Evolutionary conservation across 2,888 invertebrate species (phyloP), one percentile per base, ranked within the genome.

Genomic region (Trissonchulus latispiculum): DNA sequence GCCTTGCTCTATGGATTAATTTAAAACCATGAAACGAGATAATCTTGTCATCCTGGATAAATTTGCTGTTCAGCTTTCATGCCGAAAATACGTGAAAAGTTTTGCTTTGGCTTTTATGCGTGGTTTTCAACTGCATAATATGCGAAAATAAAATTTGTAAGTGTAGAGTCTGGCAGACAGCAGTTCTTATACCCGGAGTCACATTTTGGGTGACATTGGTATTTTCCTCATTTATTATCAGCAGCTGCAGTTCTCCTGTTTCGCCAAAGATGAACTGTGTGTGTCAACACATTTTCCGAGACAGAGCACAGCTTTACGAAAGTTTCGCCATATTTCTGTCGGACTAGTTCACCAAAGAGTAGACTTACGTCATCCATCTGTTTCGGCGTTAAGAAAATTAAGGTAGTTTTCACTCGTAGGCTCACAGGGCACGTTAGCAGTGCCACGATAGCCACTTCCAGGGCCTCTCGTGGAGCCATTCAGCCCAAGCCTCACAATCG

Each of bases 21-120:
- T 83, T 77, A 82, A 83, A 84, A 74, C 84, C 83, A 18, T 80
- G 79, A 68, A 71, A 71, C 68, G 29, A 28, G 35, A 71, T 31
- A n/a, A 31, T 18, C 23, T 32, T 61, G 72, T 68, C 72, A 35
- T 71, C 72, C 2, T 3, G 31, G 69, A 23, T 71, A 68, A 71
- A 71, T 2, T 28, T n/a, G 71, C 2, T 28, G 3, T 31, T 33
- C 23, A 35, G 23, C 2, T 36, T 3, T n/a, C 37, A 36, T 37
- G 2, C 1, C 29, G 15, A 8, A 64, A 48, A 8, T 15, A 23
- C 48, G 48, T 15, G 23, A 3, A 48, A 15, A 15, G 48, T 48
- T 48, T 48, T 48, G 48, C 48, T 23, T 23, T 48, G 48, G 48
- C 23, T 48, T 15, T 3, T 3, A 48, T 48, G 23, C 8, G 8